phyloP scores from a whole-genome alignment of 2,797 vertebrate genomes.

The Arctocebus calabarensis region DNA sequence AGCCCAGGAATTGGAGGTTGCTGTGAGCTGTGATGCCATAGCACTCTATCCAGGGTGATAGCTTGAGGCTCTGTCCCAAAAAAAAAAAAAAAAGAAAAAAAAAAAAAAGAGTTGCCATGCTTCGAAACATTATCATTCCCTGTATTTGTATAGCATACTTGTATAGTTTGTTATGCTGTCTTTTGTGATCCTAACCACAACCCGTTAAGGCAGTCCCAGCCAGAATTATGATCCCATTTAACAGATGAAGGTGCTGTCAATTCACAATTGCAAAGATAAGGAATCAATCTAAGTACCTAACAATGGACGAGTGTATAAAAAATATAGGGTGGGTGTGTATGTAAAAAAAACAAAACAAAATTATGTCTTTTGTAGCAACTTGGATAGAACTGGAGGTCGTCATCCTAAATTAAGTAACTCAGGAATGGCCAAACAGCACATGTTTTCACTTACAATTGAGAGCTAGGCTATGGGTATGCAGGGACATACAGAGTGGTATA shows the following conservation, averaged over 20 bases:
- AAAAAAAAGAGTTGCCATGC: neutral
- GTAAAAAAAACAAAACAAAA: neutral
- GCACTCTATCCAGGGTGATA: too few species aligned
- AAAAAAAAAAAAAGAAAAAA: too few species aligned
- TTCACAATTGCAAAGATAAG: neutral
- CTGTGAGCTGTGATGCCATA: too few species aligned
- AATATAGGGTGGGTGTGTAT: too few species aligned
- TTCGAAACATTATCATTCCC: conserved; percentile 37
- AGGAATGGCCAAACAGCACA: neutral
- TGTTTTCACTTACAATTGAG: neutral
- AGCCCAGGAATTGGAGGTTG: too few species aligned
- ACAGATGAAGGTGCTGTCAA: conserved; percentile 1
- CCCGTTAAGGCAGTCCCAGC: neutral
- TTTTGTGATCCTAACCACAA: conserved; percentile 16
- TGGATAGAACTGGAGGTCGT: neutral
- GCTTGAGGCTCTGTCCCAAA: too few species aligned
- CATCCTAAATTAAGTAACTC: neutral
- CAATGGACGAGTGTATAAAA: neutral
- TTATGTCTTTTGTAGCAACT: neutral
- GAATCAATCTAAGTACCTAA: neutral
- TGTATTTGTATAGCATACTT: neutral
- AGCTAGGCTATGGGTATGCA: neutral
- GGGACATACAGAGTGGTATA: neutral
- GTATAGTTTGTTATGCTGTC: conserved; percentile 25
- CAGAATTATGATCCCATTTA: conserved; percentile 37